Percentiles rank a stretch among this genome's conserved stretches.
These are phyloP conservation scores for Pomacea canaliculata DNA, from an alignment of 2,888 invertebrate genomes.

Conservation along the genomic window DNA sequence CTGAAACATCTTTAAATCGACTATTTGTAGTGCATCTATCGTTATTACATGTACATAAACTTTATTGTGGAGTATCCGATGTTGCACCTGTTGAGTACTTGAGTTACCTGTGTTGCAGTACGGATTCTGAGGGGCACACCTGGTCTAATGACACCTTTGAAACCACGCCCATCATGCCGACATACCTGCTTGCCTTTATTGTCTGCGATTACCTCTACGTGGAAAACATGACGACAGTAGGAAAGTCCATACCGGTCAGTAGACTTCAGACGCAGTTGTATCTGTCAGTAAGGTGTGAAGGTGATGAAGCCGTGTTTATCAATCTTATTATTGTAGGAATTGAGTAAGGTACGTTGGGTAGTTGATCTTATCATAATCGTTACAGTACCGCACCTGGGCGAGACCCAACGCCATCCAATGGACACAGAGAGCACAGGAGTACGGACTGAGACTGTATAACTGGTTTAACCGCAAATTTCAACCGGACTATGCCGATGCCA, in stretches of 20 bases:
- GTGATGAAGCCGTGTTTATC: too few species aligned
- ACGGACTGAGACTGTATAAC: slow-evolving; percentile 12
- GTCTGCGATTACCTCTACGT: slow-evolving; percentile 64
- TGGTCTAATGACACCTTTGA: slow-evolving; percentile 77
- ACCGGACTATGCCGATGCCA: not conserved
- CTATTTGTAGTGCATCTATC: too few species aligned
- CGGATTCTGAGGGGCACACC: slow-evolving; percentile 74
- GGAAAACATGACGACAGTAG: slow-evolving; percentile 16
- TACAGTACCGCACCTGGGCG: slow-evolving; percentile 18
- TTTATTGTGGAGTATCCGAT: too few species aligned
- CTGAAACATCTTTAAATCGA: too few species aligned
- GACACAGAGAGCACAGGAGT: slow-evolving; percentile 9
- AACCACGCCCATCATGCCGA: slow-evolving; percentile 37
- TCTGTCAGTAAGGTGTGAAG: too few species aligned
- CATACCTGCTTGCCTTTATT: slow-evolving; percentile 61
- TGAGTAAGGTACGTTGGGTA: too few species aligned
- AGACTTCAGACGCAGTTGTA: not conserved
- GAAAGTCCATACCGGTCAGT: slow-evolving; percentile 5
- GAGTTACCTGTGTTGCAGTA: slow-evolving; percentile 32
- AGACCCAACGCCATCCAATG: slow-evolving; percentile 22
- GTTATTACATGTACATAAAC: too few species aligned
- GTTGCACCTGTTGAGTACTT: too few species aligned
- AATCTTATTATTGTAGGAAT: too few species aligned
- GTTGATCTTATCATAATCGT: too few species aligned
- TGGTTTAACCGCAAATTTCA: slow-evolving; percentile 2